Conservation (phyloP, 2,113 vertebrate genomes). For the human region DNA sequence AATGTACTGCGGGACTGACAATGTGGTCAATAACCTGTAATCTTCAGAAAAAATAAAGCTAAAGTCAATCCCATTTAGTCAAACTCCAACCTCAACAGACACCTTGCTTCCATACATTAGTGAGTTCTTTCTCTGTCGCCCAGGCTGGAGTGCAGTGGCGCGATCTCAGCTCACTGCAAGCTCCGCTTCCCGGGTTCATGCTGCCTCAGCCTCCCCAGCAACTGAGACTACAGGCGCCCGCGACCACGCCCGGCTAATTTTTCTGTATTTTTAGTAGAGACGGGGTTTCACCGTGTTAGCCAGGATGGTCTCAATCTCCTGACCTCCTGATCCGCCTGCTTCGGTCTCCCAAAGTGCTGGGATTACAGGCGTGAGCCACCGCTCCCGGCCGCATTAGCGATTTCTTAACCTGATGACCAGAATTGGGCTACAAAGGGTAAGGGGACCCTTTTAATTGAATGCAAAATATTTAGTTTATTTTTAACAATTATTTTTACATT, state of each 20-base stretch:
- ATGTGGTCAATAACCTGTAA: neutral
- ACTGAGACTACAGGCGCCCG: too few species aligned
- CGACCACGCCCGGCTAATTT: too few species aligned
- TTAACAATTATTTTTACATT: neutral
- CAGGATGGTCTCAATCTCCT: too few species aligned
- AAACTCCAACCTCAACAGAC: neutral
- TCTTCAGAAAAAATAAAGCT: neutral
- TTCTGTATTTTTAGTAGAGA: too few species aligned
- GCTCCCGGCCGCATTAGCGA: neutral
- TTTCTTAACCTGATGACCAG: neutral
- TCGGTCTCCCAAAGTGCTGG: too few species aligned
- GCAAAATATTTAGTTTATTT: neutral
- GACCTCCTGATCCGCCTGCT: too few species aligned
- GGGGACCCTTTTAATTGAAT: neutral
- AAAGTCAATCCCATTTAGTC: neutral
- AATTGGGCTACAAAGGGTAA: neutral
- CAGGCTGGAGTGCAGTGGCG: too few species aligned
- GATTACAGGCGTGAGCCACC: too few species aligned
- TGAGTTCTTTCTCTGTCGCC: neutral
- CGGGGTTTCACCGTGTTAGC: too few species aligned
- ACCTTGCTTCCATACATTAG: neutral
- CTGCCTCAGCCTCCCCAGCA: too few species aligned
- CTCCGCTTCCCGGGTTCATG: too few species aligned
- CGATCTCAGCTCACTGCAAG: too few species aligned
- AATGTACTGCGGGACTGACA: neutral